Conservation (phyloP, 2,888 invertebrate genomes). For the Pterostichus niger region DNA sequence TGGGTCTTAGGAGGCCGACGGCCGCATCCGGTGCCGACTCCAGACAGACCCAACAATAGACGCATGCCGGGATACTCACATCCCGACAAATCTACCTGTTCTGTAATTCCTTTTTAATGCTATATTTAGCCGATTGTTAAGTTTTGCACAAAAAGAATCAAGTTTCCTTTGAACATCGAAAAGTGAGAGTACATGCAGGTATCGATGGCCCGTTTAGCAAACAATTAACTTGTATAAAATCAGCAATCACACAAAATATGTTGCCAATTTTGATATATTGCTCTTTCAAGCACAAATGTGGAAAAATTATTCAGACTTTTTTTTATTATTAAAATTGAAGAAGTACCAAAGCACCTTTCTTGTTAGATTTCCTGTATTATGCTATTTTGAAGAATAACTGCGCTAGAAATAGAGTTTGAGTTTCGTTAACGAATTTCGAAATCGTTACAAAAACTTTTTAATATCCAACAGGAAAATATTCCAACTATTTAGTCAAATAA, state of each 20-base stretch:
- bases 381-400: too few relatives aligned
- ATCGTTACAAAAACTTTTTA: too few relatives aligned
- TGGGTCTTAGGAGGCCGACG: conserved; percentile 66
- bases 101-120: conserved; percentile 49
- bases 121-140: conserved; percentile 58
- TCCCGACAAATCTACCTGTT: conserved; percentile 27
- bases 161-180: conserved; percentile 52
- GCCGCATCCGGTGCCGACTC: conserved; percentile 68
- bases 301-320: neutral
- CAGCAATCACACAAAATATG: conserved; percentile 14
- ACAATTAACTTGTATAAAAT: conserved; percentile 55
- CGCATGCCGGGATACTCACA: too few relatives aligned
- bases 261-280: conserved; percentile 57
- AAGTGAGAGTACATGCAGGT: conserved; percentile 37
- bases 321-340: too few relatives aligned
- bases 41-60: conserved; percentile 26
- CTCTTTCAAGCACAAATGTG: too few relatives aligned
- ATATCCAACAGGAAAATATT: too few relatives aligned
- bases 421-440: too few relatives aligned
- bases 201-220: conserved; percentile 23
- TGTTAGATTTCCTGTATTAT: too few relatives aligned
- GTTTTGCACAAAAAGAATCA: conserved; percentile 58
- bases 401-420: too few relatives aligned
- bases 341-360: too few relatives aligned
- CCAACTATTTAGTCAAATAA: too few relatives aligned